Conservation (phyloP, 2,888 invertebrate genomes). For the Elmis aenea region DNA sequence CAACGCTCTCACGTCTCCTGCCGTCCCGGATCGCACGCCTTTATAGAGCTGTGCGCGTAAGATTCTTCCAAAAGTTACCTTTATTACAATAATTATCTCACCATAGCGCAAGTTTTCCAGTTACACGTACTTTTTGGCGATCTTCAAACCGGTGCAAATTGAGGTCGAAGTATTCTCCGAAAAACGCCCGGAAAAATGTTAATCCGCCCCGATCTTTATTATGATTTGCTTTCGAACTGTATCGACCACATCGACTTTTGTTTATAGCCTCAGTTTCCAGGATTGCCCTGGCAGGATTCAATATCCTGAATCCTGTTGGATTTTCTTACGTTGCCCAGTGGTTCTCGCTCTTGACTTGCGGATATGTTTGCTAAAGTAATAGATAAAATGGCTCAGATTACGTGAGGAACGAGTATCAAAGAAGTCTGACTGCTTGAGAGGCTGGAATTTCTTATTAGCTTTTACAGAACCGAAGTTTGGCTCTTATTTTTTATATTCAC, state of each 20-base stretch:
- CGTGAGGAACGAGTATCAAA: too few species aligned
- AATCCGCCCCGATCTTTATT: too few species aligned
- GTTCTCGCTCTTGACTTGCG: slow-evolving; percentile 3
- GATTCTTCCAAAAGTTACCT: slow-evolving; percentile 17
- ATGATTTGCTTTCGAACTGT: slow-evolving; percentile 22
- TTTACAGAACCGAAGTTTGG: slow-evolving; percentile 16
- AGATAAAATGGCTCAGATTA: slow-evolving; percentile 4
- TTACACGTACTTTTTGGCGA: too few species aligned
- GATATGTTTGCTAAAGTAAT: slow-evolving; percentile 4
- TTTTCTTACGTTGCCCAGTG: slow-evolving; percentile 9
- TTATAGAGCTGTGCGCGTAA: slow-evolving; percentile 25
- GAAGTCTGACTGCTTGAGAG: slow-evolving; percentile 21
- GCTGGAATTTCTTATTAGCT: slow-evolving; percentile 26
- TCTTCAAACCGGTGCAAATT: too few species aligned
- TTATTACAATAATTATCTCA: too few species aligned
- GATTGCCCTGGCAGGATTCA: slow-evolving; percentile 27
- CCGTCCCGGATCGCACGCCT: slow-evolving; percentile 18
- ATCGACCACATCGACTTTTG: slow-evolving; percentile 28
- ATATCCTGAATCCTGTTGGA: slow-evolving; percentile 17
- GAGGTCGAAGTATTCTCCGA: too few species aligned
- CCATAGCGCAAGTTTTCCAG: too few species aligned
- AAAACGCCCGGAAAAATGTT: too few species aligned
- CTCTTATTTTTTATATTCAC: too few species aligned
- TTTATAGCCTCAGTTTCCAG: slow-evolving; percentile 28
- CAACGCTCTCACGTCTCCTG: slow-evolving; percentile 28